These are phyloP conservation scores for Pseudolaguvia tuberculata DNA, from an alignment of 2,113 vertebrate species.

Conservation along the genomic window DNA sequence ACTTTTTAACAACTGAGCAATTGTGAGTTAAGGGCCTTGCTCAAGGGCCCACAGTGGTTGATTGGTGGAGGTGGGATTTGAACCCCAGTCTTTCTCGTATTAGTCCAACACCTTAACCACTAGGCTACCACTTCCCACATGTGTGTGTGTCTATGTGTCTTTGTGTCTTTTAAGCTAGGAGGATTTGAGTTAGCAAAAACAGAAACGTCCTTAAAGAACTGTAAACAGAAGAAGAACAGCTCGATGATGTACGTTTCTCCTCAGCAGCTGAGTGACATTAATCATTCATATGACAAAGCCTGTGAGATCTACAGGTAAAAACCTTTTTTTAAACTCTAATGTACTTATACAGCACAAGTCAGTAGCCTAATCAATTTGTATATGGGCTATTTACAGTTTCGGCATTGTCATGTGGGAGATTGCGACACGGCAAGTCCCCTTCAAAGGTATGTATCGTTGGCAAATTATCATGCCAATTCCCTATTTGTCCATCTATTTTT, in stretches of 20 bases:
- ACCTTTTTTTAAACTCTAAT: not conserved
- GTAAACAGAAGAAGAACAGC: constrained; percentile 34
- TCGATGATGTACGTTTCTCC: constrained; percentile 69
- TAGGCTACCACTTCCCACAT: too few relatives aligned
- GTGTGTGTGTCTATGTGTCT: not conserved
- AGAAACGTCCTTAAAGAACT: constrained; percentile 72
- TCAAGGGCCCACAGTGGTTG: too few relatives aligned
- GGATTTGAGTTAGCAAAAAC: constrained; percentile 82
- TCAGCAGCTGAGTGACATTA: constrained; percentile 62
- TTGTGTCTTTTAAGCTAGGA: constrained; percentile 66
- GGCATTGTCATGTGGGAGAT: constrained; percentile 87
- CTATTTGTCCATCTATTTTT: not conserved
- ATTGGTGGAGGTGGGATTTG: too few relatives aligned
- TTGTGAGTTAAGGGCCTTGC: too few relatives aligned
- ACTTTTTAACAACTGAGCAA: too few relatives aligned
- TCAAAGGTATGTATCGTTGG: constrained; percentile 67
- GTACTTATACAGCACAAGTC: not conserved
- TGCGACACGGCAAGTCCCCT: constrained; percentile 70
- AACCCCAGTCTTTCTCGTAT: too few relatives aligned
- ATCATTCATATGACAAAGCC: constrained; percentile 60
- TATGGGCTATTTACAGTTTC: constrained; percentile 70
- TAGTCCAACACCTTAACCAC: too few relatives aligned
- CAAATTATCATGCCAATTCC: not conserved
- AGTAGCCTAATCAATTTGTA: not conserved
- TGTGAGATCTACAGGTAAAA: constrained; percentile 85